Conservation (phyloP, 1,140 invertebrate species). For the Zaprionus davidi region DNA sequence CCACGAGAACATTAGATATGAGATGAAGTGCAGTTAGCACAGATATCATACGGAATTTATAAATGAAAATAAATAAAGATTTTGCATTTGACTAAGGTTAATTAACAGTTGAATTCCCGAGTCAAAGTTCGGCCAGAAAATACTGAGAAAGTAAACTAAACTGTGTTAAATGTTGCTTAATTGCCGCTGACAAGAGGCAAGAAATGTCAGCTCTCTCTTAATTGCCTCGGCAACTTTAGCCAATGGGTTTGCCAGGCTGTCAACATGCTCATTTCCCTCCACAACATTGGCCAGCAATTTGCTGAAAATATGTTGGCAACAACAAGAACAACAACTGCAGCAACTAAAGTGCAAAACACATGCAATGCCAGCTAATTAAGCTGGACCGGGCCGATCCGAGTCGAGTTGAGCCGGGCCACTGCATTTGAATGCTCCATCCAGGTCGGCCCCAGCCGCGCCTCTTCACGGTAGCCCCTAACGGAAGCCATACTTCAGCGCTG, state of each 20-base stretch:
- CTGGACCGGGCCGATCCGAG: conserved; percentile 32
- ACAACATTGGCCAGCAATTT: conserved; percentile 37
- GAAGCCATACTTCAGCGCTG: conserved; percentile 78
- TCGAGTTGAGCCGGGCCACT: conserved; percentile 5
- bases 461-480: conserved; percentile 76
- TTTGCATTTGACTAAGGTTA: not conserved
- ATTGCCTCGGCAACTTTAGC: conserved; percentile 48
- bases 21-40: not conserved
- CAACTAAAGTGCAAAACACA: conserved; percentile 75
- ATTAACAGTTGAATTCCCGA: not conserved
- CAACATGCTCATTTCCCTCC: conserved; percentile 47
- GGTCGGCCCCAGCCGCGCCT: conserved; percentile 30
- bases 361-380: conserved; percentile 78
- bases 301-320: conserved; percentile 46
- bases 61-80: not conserved
- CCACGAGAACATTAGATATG: conserved; percentile 8
- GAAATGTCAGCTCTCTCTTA: conserved; percentile 43
- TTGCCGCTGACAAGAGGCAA: conserved; percentile 24
- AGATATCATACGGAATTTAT: not conserved
- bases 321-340: conserved; percentile 37
- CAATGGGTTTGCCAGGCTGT: conserved; percentile 54
- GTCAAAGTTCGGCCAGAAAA: conserved; percentile 13
- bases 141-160: conserved; percentile 10
- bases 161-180: conserved; percentile 32
- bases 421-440: conserved; percentile 26